Evolutionary conservation across 2,888 invertebrate genomes (phyloP), one percentile per base, ranked within the genome.

Genomic region (Heliconius sara): DNA sequence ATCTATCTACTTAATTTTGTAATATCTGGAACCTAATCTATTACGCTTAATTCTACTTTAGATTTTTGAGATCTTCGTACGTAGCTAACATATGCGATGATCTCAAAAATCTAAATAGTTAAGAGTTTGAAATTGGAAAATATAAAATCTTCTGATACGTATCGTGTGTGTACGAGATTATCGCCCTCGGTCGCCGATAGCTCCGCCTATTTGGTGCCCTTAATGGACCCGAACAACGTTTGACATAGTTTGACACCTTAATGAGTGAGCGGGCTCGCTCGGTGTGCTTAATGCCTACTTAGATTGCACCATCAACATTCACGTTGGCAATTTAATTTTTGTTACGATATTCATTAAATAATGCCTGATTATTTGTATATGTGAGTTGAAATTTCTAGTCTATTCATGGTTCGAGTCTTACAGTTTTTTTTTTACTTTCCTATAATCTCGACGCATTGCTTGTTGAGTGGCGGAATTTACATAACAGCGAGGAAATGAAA

Each of bases 211-310:
- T 84, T 81, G 79, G 79, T 88, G 86, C 88, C 87, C 88, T 89
- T 92, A 93, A 94, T 93, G 93, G 92, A 91, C 83, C 85, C 85
- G 83, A 88, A 87, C 87, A 85, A 88, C 89, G 89, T 91, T 93
- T 93, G 92, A 93, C 93, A 92, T 93, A 90, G 90, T 90, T 90
- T 90, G 93, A 93, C 93, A 91, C 86, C 78, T 86, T 93, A 93
- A 94, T 93, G 82, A 93, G 88, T 89, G 86, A 87, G 87, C 70
- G 78, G 34, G 27, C 27, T 27, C 39, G 27, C 27, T 27, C 39
- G 39, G 9, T 9, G 39, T 39, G 9, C 39, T 10, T 60, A 60
- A 60, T 60, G 52, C 22, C 60, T n/a, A 19, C 60, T n/a, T 75
- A 63, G n/a, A 34, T 70, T 66, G 67, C 72, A 25, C 65, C 22